Base-by-base conservation (phyloP, 2,113 vertebrate species). In the Saccopteryx leptura region DNA sequence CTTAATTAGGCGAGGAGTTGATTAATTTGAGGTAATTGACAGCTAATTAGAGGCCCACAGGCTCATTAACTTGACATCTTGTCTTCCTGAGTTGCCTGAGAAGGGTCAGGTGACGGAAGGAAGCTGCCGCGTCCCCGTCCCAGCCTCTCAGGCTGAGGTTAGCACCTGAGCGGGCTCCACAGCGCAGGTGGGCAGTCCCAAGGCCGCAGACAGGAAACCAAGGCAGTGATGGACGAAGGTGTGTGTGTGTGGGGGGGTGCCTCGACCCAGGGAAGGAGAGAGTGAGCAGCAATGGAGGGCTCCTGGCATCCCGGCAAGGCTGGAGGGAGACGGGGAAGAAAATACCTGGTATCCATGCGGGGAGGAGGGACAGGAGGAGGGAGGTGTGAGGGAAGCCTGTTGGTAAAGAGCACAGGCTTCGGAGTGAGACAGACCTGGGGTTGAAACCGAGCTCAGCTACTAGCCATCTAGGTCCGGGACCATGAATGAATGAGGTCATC, bases 11-110 rank as follows among this genome's bases (percentile, higher is more conserved):
- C 99, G 98, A 99, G 98, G 98, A 99, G 99, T 99, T 99, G 99
- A 99, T 99, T 99, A 99, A 99, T 99, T 99, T 99, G 99, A 99
- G 98, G 99, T 99, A 99, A 99, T 99, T 99, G 99, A 99, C 99
- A 99, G 99, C 99, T 99, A 99, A 99, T 99, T 99, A 99, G 98
- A 99, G 98, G 98, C 98, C 98, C 98, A 96, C 96, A 98, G 99
- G 99, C 99, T 99, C 99, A 99, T 99, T 98, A 99, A 99, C 99
- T 99, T 99, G 99, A 99, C 99, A 98, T 99, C 98, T 98, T 98
- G 99, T 99, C 98, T 98, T 98, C 98, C 97, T 97, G 98, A 98
- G 96, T 98, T 98, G 98, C 99, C 98, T 98, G 98, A 97, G 98
- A 82, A 96, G 98, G 99, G 99, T 99, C 99, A 99, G 98, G 98